Evolutionary conservation across 2,113 vertebrate genomes (phyloP), one percentile per base, ranked within the genome.

Genomic region (Periophthalmodon schlosseri): DNA sequence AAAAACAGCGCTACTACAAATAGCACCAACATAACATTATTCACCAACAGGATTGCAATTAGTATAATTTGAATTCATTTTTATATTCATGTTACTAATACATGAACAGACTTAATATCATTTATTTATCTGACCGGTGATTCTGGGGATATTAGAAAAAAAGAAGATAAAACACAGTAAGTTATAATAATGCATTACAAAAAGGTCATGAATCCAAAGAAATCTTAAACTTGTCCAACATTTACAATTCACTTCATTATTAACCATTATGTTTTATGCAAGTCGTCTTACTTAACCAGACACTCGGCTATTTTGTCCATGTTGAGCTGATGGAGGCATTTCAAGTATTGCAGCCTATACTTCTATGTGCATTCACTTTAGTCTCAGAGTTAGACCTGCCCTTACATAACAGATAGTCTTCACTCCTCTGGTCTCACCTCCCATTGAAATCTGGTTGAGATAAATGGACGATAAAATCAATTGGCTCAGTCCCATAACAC

Each of bases 391-490:
- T 80, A 80, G 79, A 73, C 60, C 74, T 61, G 75, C 82, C 73
- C 72, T 69, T 69, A 83, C 60, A 68, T 80, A 86, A 88, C 20
- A 36, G 86, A 87, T 75, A n/a, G 69, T 64, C 75, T 60, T 69
- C 20, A 74, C 68, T 77, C n/a, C 11, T n/a, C 68, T 52, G 69
- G 58, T 74, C 65, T 75, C 66, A 66, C 15, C 24, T 46, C 71
- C 75, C 8, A 20, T 50, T 0, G 21, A 58, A 84, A 81, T 87
- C 82, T 68, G 74, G 44, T 85, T 84, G 52, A 76, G 87, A 87
- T 86, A 56, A 92, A 90, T 90, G 86, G 88, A 89, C 86, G 91
- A 87, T 92, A 89, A 89, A 91, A 89, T 90, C 80, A 89, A 90
- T 92, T 87, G 88, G 76, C 75, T 77, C 85, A 77, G 90, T 92